Base-by-base conservation (phyloP, 2,888 invertebrate species). In the Epinotia brunnichana region DNA sequence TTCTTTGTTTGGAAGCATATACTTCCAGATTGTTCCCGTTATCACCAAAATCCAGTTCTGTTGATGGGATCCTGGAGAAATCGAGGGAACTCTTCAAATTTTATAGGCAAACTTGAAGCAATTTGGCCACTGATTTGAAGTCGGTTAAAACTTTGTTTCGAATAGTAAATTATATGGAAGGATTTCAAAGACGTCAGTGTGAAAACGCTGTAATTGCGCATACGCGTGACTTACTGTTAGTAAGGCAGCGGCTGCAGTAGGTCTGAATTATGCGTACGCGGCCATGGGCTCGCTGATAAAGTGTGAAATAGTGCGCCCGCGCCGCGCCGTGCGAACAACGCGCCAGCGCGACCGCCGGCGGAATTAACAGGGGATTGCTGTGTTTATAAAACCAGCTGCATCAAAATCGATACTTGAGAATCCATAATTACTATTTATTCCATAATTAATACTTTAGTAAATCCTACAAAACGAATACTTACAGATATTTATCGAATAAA, bases 251-350 rank as follows among this genome's bases (percentile, higher is more conserved):
- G 13, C 73, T 69, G 69, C 39, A 29, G 19, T 62, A 10, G 56
- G 53, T 62, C 78, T 86, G 88, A 88, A 83, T 86, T 86, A 87
- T 85, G 81, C 80, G 79, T 80, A 77, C 76, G 77, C 76, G 82
- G 80, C 78, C 78, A 76, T 79, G 82, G 76, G 67, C 60, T 75
- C 77, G 79, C 82, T 82, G 88, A 89, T 89, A 89, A 84, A 84
- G 81, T 83, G 85, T 85, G 86, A 88, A 87, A 87, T 88, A 88
- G 79, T 83, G 84, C 83, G 80, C 77, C 74, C 77, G 75, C 75
- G 57, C 59, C 44, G 73, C 70, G 69, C 44, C 73, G 61, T 63
- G 69, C 64, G 64, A 64, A 69, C 73, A 48, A 21, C 56, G 19
- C 68, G 63, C 53, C 44, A 53, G 53, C 69, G 41, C 51, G 56